These are phyloP conservation scores for Trichomalopsis sarcophagae DNA, from an alignment of 1,140 invertebrate genomes.

Conservation along the genomic window DNA sequence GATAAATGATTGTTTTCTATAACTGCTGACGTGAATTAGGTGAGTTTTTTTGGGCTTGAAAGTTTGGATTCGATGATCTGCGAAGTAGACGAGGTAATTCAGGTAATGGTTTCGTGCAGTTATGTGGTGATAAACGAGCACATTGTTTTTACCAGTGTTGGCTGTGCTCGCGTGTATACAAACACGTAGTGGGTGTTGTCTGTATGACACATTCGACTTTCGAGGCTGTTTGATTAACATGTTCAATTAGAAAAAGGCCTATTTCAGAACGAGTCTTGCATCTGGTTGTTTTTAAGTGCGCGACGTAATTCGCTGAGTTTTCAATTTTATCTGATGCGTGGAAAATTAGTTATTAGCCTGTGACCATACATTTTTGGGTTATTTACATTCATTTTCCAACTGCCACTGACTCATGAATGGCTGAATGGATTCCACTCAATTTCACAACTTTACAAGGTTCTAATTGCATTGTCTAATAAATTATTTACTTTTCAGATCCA, in stretches of 20 bases:
- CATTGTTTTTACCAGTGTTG: neutral
- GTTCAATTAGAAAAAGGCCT: neutral
- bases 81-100: neutral
- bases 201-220: slow-evolving; percentile 51
- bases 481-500: slow-evolving; percentile 19
- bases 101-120: neutral
- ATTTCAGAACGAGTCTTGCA: neutral
- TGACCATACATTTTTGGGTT: no score
- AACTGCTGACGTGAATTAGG: neutral
- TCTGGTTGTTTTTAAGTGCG: no score
- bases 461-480: neutral
- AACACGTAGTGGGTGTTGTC: slow-evolving; percentile 36
- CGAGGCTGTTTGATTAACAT: neutral
- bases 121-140: neutral
- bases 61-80: neutral
- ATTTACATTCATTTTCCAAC: neutral
- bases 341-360: no score
- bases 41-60: neutral
- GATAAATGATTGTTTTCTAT: slow-evolving; percentile 10
- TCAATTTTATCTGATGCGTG: no score
- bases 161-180: neutral
- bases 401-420: neutral
- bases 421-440: neutral
- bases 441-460: neutral
- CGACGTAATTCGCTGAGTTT: no score